Evolutionary conservation across 2,113 vertebrate genomes (phyloP).

Genomic region (Amazona guildingii): DNA sequence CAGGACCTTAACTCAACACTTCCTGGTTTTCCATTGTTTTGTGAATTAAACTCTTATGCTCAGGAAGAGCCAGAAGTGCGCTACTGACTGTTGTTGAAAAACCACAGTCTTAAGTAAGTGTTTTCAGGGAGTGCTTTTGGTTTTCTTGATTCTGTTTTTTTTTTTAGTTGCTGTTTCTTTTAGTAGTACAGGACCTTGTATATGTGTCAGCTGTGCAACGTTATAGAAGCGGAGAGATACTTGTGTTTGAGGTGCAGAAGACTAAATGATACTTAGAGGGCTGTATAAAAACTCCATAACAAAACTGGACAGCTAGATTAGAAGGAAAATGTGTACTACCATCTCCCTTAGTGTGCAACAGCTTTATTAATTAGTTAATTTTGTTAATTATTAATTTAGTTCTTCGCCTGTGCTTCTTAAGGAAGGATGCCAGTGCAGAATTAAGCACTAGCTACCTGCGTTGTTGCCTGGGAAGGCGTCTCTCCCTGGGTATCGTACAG

Average conservation of each 20-base stretch:
- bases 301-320: neutral
- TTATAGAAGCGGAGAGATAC: neutral
- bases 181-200: fast-evolving
- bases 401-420: neutral
- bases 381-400: too few relatives aligned
- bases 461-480: neutral
- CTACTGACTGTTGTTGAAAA: neutral
- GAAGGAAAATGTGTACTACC: neutral
- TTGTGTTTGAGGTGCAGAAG: neutral
- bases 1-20: neutral
- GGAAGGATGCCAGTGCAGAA: neutral
- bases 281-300: neutral
- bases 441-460: neutral
- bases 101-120: neutral
- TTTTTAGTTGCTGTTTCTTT: neutral
- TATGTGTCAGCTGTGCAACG: fast-evolving
- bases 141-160: neutral
- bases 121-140: neutral
- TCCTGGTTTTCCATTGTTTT: constrained; percentile 53
- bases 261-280: fast-evolving
- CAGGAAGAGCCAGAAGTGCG: constrained; percentile 28
- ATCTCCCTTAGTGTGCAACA: neutral
- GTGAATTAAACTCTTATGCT: neutral
- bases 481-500: fast-evolving
- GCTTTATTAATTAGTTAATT: neutral